Base-by-base conservation (phyloP, 2,113 vertebrate species). In the Callopanchax toddi region DNA sequence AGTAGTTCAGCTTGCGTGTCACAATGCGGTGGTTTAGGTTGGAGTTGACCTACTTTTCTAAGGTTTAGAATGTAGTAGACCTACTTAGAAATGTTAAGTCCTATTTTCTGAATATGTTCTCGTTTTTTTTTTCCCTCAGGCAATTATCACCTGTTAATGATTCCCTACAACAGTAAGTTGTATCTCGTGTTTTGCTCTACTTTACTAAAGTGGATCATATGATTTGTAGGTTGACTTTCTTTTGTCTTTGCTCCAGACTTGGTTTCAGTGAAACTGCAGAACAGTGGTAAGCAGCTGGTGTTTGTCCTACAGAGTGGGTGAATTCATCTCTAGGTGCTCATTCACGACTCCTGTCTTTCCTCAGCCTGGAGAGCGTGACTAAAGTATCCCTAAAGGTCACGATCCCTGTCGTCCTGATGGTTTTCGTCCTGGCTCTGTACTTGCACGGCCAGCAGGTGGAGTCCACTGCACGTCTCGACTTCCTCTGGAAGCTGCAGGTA, bases 401-500 rank as follows among this genome's bases (percentile, higher is more conserved):
- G 91, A 96, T 95, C n/a, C 96, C 97, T 0, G 90, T 95, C 37
- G 93, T 99, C 83, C 91, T 99, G 79, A 94, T 93, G 0, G 92
- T 99, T 54, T 99, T 99, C 2, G 96, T 96, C 0, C 89, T 99
- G 86, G 97, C 97, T 0, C 92, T 99, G 42, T 99, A 99, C 85
- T 90, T 99, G 78, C 97, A 99, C 2, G 96, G 95, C 26, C 97
- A 98, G 91, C 96, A 98, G 92, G 96, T 99, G 48, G 97, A 99
- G 86, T 99, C 96, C 13, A 99, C 97, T 0, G 96, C 97, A 13
- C 94, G 97, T 25, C 94, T 99, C 0, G 97, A 99, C 88, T 99
- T 99, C 89, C 95, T 99, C 74, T 99, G 97, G 97, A 99, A 99
- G 81, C 91, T 98, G 65, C 97, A 99, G 96, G 97, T 99, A 91